Evolutionary conservation across 1,140 invertebrate species (phyloP).

Genomic region (Temnothorax nylanderi): DNA sequence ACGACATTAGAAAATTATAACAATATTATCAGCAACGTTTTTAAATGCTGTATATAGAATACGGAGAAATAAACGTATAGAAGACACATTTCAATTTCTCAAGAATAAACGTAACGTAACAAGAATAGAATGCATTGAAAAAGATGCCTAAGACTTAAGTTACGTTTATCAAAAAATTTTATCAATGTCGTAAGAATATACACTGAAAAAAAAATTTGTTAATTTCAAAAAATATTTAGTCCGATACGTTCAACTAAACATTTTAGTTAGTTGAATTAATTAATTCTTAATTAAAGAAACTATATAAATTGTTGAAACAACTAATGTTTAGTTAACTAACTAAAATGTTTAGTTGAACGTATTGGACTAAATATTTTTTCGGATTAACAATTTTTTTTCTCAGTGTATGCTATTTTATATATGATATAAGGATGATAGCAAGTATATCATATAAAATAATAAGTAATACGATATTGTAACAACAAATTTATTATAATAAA

Average conservation of each 20-base stretch:
- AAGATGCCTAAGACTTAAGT: background rate
- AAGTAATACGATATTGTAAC: background rate
- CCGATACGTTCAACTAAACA: too few species aligned
- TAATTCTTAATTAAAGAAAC: too few species aligned
- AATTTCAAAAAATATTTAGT: too few species aligned
- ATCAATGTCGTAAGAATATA: background rate
- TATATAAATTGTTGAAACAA: too few species aligned
- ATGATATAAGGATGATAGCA: background rate
- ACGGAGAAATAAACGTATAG: background rate
- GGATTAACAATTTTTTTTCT: too few species aligned
- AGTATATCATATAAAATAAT: too few species aligned
- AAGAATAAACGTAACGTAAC: background rate
- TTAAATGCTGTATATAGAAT: background rate
- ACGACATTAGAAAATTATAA: background rate
- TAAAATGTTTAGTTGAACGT: too few species aligned
- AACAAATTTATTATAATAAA: background rate
- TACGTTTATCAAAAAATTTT: background rate
- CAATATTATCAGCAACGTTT: too few species aligned
- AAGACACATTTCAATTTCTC: background rate
- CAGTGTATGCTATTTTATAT: background rate
- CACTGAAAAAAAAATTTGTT: too few species aligned
- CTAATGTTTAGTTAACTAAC: too few species aligned
- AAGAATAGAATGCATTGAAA: background rate
- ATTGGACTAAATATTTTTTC: too few species aligned
- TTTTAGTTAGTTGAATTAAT: too few species aligned